Evolutionary conservation across 1,140 invertebrate genomes (phyloP), one percentile per base, ranked within the genome.

Genomic region (Drosophila cardini): DNA sequence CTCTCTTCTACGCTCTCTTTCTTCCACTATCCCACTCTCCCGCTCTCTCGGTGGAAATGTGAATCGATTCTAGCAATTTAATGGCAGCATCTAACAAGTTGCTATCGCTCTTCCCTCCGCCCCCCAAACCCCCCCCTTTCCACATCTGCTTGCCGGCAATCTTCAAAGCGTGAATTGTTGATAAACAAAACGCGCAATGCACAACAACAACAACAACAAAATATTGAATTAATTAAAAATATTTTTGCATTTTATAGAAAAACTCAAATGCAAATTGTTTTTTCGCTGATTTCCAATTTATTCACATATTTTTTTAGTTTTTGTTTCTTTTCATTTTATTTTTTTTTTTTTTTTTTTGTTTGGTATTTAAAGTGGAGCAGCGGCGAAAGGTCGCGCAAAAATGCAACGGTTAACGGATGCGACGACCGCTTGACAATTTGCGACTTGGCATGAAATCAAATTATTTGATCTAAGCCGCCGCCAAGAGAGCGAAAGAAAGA

Each of bases 361-460:
- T 76, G 70, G 48, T 82, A 79, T 87, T 86, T 83, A 87, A 87
- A 80, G 13, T 87, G 80, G 84, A 78, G 84, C 81, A 83, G 72
- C 68, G 48, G 38, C 63, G 52, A 85, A 85, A 85, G 81, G 80
- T 84, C 80, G 80, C 58, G 13, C 50, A 71, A 71, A 83, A 83
- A 76, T 84, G 80, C 80, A 84, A 50, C 38, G 40, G 21, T 26
- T 60, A 38, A 68, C 80, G 70, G 83, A 80, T 87, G 83, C 82
- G 68, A 57, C 48, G 75, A 70, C 65, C 71, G 83, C 77, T 84
- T 87, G 87, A 90, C 83, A 90, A 87, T 90, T 79, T 84, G 80
- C 80, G 83, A 90, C 87, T 90, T 90, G 87, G 15, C 87, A 90
- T 90, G 82, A 90, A 90, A 90, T 90, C 87, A 84, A 78, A 90